Evolutionary conservation across 1,140 invertebrate genomes (phyloP).

Genomic region (Drosophila chauvacae): DNA sequence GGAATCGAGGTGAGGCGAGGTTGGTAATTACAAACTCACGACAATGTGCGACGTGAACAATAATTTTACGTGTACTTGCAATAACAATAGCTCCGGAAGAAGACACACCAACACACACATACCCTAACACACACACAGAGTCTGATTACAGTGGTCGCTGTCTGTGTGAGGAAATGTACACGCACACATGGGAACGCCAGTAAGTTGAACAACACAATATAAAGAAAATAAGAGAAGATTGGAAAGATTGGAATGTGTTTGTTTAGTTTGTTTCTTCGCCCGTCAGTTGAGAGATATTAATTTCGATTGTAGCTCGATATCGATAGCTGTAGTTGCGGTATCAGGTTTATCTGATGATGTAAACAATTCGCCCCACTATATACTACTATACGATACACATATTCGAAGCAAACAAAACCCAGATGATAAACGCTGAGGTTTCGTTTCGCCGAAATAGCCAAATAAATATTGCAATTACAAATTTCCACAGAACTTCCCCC

Average conservation of each 20-base stretch:
- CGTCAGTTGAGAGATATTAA: slow-evolving; percentile 27
- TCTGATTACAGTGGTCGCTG: slow-evolving; percentile 21
- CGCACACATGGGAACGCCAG: not conserved
- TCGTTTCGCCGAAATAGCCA: slow-evolving; percentile 36
- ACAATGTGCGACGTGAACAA: slow-evolving; percentile 72
- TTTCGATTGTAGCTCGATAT: slow-evolving; percentile 44
- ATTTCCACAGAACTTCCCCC: slow-evolving; percentile 14
- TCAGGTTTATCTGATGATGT: slow-evolving; percentile 45
- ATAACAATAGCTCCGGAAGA: slow-evolving; percentile 80
- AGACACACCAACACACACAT: slow-evolving; percentile 39
- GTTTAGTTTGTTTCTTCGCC: slow-evolving; percentile 15
- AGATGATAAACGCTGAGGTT: slow-evolving; percentile 41
- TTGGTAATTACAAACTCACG: slow-evolving; percentile 76
- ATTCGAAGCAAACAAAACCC: slow-evolving; percentile 17
- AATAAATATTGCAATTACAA: slow-evolving; percentile 34
- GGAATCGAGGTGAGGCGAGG: slow-evolving; percentile 33
- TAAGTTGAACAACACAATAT: slow-evolving; percentile 6
- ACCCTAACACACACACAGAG: slow-evolving; percentile 15
- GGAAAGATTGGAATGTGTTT: slow-evolving; percentile 37
- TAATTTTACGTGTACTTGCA: slow-evolving; percentile 78
- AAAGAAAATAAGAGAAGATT: slow-evolving; percentile 17
- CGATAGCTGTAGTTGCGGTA: slow-evolving; percentile 21
- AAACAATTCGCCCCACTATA: slow-evolving; percentile 30
- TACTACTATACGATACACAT: slow-evolving; percentile 2
- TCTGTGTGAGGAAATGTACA: slow-evolving; percentile 49